Conservation (phyloP, 2,113 vertebrate genomes). For the Sceloporus tristichus region DNA sequence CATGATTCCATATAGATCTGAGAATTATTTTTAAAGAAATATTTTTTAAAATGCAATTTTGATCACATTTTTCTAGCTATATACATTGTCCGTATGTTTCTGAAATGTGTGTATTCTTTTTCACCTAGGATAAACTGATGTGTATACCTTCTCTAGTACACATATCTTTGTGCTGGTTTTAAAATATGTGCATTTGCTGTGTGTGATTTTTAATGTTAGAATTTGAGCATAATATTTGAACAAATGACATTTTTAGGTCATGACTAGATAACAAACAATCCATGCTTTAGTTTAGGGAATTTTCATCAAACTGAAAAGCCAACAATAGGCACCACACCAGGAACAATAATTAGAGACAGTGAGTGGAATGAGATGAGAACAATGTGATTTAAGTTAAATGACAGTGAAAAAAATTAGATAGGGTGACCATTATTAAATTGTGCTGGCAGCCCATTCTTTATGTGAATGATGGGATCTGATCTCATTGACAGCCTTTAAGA, state of each 20-base stretch:
- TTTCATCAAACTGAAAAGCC: background rate
- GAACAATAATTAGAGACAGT: background rate
- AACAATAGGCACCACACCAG: background rate
- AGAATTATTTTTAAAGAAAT: no score
- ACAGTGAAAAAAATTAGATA: background rate
- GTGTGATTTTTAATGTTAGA: background rate
- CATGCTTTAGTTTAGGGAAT: background rate
- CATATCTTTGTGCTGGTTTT: no score
- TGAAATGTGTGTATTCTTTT: no score
- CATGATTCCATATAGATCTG: no score
- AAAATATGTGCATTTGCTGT: background rate
- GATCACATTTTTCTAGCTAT: no score
- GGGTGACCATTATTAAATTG: background rate
- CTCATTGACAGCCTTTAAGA: no score
- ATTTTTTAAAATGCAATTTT: no score
- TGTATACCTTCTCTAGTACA: no score
- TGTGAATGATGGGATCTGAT: no score
- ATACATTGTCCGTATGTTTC: no score
- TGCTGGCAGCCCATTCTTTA: background rate
- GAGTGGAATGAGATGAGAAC: background rate
- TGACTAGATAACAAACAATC: background rate
- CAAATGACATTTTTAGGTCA: background rate
- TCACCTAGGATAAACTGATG: no score
- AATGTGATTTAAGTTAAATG: background rate
- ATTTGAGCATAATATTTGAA: background rate